Base-by-base conservation (phyloP, 2,113 vertebrate species). In the Erinaceus europaeus region DNA sequence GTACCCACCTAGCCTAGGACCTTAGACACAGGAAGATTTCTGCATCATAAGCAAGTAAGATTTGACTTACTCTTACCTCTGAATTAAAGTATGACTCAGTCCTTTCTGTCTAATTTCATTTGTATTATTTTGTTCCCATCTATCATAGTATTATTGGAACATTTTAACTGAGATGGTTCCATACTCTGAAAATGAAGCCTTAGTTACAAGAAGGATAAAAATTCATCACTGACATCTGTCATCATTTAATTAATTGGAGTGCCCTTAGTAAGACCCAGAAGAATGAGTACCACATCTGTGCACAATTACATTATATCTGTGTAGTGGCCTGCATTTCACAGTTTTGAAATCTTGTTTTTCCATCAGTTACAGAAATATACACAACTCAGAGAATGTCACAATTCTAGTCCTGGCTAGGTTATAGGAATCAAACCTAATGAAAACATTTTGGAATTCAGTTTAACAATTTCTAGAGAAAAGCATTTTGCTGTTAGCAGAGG, bases 211-310 rank as follows among this genome's bases (percentile, higher is more conserved):
- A 14, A 29, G 34, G 72, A 29, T 65, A 74, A 86, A 32, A 88
- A 85, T 61, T 93, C 80, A 62, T 42, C 46, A 34, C 20, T 10
- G 62, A 69, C 50, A 67, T 84, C 72, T 80, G 72, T 23, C 38
- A 62, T 90, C 64, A n/a, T 86, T 68, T 80, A 72, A 83, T 86
- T 86, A 90, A 93, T 84, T 72, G 46, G 42, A 75, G 13, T 27
- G 13, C 9, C 36, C 27, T 20, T 83, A 84, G 76, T 72, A 72
- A 88, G 68, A 86, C 62, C 29, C 55, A 93, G 50, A 93, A 76
- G 50, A 53, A 86, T 17, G 40, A 48, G 74, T 53, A 62, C 57
- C 29, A 40, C 32, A 46, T 90, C 80, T 72, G 67, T 73, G 20
- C 25, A 85, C 38, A 69, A 68, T 86, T 34, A 62, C 25, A 73